Percentiles rank a stretch among this genome's conserved stretches.
Conservation (phyloP, 2,888 invertebrate species). For the Himalopsyche tibetana region DNA sequence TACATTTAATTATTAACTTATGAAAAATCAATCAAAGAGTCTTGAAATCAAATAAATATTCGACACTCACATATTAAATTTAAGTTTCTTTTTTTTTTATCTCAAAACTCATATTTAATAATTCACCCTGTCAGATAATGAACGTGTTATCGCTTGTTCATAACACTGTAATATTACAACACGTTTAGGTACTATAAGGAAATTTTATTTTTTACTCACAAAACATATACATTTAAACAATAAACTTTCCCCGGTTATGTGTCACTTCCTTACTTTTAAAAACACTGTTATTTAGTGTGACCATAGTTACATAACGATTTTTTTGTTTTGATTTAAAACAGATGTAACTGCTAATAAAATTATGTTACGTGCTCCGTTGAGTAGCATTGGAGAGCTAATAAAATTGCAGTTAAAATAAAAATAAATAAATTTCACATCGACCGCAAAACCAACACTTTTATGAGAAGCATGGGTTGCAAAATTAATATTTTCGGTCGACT, state of each 20-base stretch:
- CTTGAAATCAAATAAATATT: no score
- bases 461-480: conserved; percentile 10
- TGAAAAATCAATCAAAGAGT: no score
- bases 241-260: not conserved
- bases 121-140: no score
- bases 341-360: conserved; percentile 26
- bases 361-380: conserved; percentile 8
- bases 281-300: not conserved
- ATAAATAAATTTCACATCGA: conserved; percentile 30
- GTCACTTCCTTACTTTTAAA: conserved; percentile 12
- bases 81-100: no score
- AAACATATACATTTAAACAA: no score
- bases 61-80: no score
- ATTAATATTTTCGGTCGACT: not conserved
- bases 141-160: no score
- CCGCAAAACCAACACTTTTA: conserved; percentile 11
- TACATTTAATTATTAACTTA: no score
- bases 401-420: conserved; percentile 14
- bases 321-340: conserved; percentile 5
- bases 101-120: no score
- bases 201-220: no score
- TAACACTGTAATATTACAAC: no score
- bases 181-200: no score
- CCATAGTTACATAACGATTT: not conserved
- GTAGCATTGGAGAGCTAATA: conserved; percentile 10